Conservation (phyloP, 1,140 invertebrate species). For the Mylabris phalerata region DNA sequence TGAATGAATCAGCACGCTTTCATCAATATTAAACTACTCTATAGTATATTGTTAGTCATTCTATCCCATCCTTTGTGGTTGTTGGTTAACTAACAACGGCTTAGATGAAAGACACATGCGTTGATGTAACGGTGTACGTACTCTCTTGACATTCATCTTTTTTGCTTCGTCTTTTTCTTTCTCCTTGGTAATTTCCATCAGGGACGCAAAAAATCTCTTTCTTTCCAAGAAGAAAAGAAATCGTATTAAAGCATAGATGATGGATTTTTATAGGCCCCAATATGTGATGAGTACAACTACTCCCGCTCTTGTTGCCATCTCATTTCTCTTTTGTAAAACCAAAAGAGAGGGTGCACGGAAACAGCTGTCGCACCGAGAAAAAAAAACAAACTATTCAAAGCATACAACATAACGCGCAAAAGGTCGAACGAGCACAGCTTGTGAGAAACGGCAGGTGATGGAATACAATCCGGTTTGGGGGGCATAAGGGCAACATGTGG, state of each 20-base stretch:
- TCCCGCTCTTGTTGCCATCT: neutral
- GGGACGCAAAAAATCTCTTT: conserved; percentile 4
- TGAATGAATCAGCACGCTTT: conserved; percentile 12
- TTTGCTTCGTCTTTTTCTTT: no score
- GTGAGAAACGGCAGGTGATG: conserved; percentile 11
- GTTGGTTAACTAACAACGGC: no score
- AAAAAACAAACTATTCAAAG: no score
- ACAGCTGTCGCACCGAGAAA: conserved; percentile 3
- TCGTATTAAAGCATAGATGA: neutral
- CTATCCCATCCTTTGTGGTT: no score
- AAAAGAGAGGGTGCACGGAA: conserved; percentile 9
- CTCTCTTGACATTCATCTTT: no score
- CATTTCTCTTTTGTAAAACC: neutral
- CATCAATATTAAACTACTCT: conserved; percentile 12
- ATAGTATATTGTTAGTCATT: neutral
- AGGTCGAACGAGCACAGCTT: neutral
- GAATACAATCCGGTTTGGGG: conserved; percentile 12
- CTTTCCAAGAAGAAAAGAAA: neutral
- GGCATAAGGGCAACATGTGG: conserved; percentile 16
- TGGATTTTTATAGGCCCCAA: neutral
- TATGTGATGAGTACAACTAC: conserved; percentile 1
- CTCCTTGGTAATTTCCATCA: neutral
- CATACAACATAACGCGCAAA: conserved; percentile 1
- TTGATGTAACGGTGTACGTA: no score
- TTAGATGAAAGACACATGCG: no score